A percentile compares a stretch with the other conserved stretches of the same genome.
Conservation (phyloP, 2,888 invertebrate species). For the Polietes domitor region DNA sequence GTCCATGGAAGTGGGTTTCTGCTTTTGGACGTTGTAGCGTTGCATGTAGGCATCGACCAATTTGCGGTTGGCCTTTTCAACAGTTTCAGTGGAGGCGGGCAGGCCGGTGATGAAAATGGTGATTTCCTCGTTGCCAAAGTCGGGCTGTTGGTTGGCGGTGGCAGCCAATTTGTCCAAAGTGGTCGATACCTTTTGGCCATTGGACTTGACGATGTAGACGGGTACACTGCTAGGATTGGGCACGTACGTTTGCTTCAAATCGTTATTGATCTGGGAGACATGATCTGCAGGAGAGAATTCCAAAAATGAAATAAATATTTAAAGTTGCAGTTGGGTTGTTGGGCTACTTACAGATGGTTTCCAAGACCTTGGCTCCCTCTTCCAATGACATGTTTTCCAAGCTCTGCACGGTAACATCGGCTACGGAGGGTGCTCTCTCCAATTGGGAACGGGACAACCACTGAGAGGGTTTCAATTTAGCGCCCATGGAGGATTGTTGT, state of each 20-base stretch:
- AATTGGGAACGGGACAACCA: conserved; percentile 74
- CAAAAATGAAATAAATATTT: not conserved
- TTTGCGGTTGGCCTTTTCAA: conserved; percentile 73
- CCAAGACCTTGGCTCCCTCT: conserved; percentile 73
- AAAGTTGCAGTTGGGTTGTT: not conserved
- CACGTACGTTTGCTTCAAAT: conserved; percentile 71
- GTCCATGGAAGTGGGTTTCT: not conserved
- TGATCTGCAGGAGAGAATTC: conserved; percentile 70
- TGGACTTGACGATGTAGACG: conserved; percentile 70
- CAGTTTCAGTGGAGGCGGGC: conserved; percentile 70
- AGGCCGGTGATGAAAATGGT: conserved; percentile 77
- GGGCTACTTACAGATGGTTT: conserved; percentile 73
- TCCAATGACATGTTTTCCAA: conserved; percentile 74
- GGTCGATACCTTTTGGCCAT: conserved; percentile 71
- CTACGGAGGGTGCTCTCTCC: conserved; percentile 71
- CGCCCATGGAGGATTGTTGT: conserved; percentile 67
- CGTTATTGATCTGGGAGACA: conserved; percentile 73
- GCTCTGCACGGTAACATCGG: conserved; percentile 71
- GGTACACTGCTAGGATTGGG: conserved; percentile 74
- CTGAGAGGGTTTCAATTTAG: conserved; percentile 72
- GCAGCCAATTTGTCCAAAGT: conserved; percentile 72
- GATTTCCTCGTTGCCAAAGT: conserved; percentile 76
- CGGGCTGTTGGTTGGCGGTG: conserved; percentile 69
- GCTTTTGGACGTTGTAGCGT: conserved; percentile 70
- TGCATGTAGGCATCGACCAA: conserved; percentile 75